Evolutionary conservation across 2,113 vertebrate genomes (phyloP).

Genomic region (Montifringilla adamsi): DNA sequence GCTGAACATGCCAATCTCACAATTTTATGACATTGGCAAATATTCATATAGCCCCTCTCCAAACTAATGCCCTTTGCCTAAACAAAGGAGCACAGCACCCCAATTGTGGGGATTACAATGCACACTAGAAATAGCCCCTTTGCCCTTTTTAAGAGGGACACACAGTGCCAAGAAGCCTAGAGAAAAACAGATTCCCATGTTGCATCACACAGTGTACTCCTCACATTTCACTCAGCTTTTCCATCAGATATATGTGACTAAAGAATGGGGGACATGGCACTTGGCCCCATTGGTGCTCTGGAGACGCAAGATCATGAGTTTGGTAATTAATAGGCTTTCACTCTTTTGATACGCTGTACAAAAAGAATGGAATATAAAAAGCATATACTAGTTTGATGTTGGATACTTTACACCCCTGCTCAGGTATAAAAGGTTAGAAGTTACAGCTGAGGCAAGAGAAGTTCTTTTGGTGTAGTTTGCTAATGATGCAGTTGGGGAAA

Average conservation of each 20-base stretch:
- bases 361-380: background rate
- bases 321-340: background rate
- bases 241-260: background rate
- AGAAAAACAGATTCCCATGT: background rate
- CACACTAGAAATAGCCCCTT: background rate
- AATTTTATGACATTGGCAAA: background rate
- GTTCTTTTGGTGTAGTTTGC: background rate
- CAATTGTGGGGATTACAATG: background rate
- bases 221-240: background rate
- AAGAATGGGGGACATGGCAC: background rate
- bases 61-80: background rate
- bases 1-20: background rate
- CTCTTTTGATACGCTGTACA: background rate
- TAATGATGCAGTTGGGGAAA: background rate
- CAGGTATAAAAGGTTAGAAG: background rate
- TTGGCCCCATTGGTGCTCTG: accelerated
- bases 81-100: background rate
- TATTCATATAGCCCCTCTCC: background rate
- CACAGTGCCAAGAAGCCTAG: background rate
- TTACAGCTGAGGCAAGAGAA: background rate
- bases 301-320: background rate
- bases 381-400: background rate
- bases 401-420: background rate
- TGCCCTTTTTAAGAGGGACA: background rate
- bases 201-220: accelerated